phyloP scores from a whole-genome alignment of 2,888 invertebrate genomes.

The Terebella lapidaria region DNA sequence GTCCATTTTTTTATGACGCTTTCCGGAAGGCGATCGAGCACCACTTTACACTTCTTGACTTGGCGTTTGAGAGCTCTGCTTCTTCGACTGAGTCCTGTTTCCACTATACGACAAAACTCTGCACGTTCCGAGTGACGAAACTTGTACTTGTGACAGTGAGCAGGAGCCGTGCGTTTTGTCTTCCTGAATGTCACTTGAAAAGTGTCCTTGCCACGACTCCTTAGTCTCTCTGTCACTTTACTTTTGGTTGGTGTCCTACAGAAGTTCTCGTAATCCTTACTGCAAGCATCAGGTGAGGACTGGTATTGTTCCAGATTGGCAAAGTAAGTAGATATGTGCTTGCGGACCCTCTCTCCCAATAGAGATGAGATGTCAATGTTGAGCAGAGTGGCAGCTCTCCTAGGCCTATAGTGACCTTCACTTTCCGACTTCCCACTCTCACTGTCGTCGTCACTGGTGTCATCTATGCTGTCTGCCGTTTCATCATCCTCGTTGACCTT shows the following conservation, averaged over 20 bases:
- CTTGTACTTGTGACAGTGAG: slow-evolving; percentile 29
- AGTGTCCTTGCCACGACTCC: slow-evolving; percentile 26
- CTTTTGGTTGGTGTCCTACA: slow-evolving; percentile 38
- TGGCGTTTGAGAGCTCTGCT: slow-evolving; percentile 5
- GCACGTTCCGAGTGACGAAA: slow-evolving; percentile 30
- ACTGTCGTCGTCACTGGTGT: background rate
- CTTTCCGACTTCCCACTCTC: background rate
- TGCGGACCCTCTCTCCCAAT: slow-evolving; percentile 36
- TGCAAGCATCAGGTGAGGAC: background rate
- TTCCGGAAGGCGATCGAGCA: background rate
- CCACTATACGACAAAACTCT: slow-evolving; percentile 4
- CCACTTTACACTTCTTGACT: background rate
- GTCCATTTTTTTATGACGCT: background rate
- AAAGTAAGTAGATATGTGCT: slow-evolving; percentile 24
- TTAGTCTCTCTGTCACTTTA: slow-evolving; percentile 30
- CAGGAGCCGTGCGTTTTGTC: slow-evolving; percentile 22
- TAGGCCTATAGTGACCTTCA: background rate
- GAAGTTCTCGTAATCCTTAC: slow-evolving; percentile 30
- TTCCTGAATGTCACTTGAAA: slow-evolving; percentile 33
- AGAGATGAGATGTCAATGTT: slow-evolving; percentile 37
- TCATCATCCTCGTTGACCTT: background rate
- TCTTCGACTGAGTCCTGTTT: background rate
- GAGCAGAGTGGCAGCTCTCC: slow-evolving; percentile 26
- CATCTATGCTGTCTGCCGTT: background rate
- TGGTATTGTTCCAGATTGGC: background rate